These are phyloP conservation scores for Andinoacara biseriatus DNA, from an alignment of 2,113 vertebrate genomes.

Conservation along the genomic window DNA sequence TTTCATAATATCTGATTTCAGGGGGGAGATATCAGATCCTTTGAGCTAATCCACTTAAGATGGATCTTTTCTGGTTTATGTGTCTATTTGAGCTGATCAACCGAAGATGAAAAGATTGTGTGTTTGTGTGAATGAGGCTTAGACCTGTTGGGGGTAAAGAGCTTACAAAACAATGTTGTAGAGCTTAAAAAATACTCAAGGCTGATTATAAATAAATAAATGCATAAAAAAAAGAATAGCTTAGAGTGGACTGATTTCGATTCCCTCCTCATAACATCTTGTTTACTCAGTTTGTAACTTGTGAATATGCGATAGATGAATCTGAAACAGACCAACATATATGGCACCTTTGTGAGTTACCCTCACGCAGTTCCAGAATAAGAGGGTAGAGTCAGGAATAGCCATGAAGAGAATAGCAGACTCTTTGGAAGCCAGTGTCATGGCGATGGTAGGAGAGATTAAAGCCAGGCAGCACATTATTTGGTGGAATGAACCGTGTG, in stretches of 20 bases:
- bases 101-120: slow-evolving; percentile 57
- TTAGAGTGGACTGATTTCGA: neutral
- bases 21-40: slow-evolving; percentile 56
- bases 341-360: neutral
- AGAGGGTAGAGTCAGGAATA: neutral
- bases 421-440: neutral
- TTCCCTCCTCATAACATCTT: neutral
- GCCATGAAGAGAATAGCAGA: neutral
- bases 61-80: slow-evolving; percentile 41
- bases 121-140: slow-evolving; percentile 32
- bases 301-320: neutral
- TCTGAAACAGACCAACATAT: neutral
- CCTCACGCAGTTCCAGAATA: neutral
- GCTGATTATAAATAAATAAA: neutral
- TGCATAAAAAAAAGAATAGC: neutral
- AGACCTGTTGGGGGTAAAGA: neutral
- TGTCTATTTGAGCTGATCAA: slow-evolving; percentile 50
- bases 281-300: neutral
- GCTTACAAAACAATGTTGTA: slow-evolving; percentile 1
- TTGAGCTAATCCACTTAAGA: slow-evolving; percentile 67
- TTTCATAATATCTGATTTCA: slow-evolving; percentile 59
- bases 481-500: too few relatives aligned
- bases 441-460: neutral
- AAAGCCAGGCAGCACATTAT: neutral
- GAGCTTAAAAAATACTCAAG: neutral